Evolutionary conservation across 2,113 vertebrate species (phyloP), one percentile per base, ranked within the genome.

Genomic region (Indri indri): DNA sequence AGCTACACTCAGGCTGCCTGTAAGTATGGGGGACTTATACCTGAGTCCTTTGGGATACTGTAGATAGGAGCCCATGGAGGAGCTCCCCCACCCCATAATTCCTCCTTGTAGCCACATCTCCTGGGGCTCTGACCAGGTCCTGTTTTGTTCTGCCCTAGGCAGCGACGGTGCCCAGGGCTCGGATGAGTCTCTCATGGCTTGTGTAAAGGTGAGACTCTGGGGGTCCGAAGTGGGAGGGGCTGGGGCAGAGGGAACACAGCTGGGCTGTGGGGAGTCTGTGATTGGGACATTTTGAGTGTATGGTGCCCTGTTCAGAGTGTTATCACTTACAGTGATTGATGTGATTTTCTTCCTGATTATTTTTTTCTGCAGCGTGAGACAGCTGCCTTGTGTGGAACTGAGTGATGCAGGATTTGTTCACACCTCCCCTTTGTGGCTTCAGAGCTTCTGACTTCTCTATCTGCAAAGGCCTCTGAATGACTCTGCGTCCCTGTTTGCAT

Each of bases 291-390:
- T 57, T 4, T 63, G 11, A 79, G 5, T 37, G 2, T 27, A 6
- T 27, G 2, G 7, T 25, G 32, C 54, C 4, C 52, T 80, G 8
- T 59, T 54, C 52, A n/a, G 47, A 59, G 65, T 47, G 47, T 84
- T 2, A n/a, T 17, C 6, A 23, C 2, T 42, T 66, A 32, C 1
- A 16, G 17, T 22, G 2, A 68, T 0, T 0, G 27, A 59, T 16
- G 0, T 52, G 27, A 22, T n/a, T 82, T 65, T 70, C 14, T 59
- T 68, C 47, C 2, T 40, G 27, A 61, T 42, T 71, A 9, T 66
- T 57, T 73, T 84, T 5, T 83, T 85, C 25, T 66, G 25, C 8
- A 80, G 80, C 11, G 6, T 86, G 66, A 94, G 40, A 27, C 1
- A 23, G 32, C 34, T 34, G 61, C 11, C 34, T 57, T 13, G 37